Evolutionary conservation across 2,797 vertebrate genomes (phyloP).

Genomic region (Enteromius afrohamiltoni): DNA sequence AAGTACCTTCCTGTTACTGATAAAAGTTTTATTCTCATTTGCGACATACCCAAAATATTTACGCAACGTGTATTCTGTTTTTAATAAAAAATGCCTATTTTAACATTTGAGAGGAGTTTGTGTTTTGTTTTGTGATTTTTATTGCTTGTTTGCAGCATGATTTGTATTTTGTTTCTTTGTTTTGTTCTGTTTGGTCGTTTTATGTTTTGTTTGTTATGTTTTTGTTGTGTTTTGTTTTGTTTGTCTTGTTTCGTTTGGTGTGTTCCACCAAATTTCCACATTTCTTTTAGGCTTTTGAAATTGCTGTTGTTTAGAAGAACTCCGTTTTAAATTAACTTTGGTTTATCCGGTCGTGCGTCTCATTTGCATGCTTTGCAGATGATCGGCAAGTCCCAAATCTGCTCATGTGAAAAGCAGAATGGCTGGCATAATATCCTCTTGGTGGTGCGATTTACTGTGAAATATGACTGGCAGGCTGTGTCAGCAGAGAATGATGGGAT

Average conservation of each 20-base stretch:
- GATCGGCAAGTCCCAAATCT: slow-evolving; percentile 14
- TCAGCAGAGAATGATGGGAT: slow-evolving; percentile 46
- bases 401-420: slow-evolving; percentile 20
- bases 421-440: slow-evolving; percentile 10
- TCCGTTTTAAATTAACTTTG: slow-evolving; percentile 4
- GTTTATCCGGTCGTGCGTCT: slow-evolving; percentile 22
- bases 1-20: slow-evolving; percentile 29
- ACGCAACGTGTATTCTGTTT: neutral
- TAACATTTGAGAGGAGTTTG: neutral
- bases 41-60: neutral
- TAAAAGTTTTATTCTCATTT: neutral
- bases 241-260: neutral
- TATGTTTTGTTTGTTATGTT: neutral
- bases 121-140: neutral
- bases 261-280: neutral
- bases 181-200: neutral
- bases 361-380: slow-evolving; percentile 31
- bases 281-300: neutral
- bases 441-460: slow-evolving; percentile 30
- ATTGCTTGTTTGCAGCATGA: neutral
- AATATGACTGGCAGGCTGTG: slow-evolving; percentile 26
- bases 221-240: neutral
- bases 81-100: neutral
- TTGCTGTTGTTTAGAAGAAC: neutral
- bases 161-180: neutral